A percentile compares a stretch with the other conserved stretches of the same genome.
Evolutionary conservation across 2,888 invertebrate genomes (phyloP).

Genomic region (Linnaemya tessellans): DNA sequence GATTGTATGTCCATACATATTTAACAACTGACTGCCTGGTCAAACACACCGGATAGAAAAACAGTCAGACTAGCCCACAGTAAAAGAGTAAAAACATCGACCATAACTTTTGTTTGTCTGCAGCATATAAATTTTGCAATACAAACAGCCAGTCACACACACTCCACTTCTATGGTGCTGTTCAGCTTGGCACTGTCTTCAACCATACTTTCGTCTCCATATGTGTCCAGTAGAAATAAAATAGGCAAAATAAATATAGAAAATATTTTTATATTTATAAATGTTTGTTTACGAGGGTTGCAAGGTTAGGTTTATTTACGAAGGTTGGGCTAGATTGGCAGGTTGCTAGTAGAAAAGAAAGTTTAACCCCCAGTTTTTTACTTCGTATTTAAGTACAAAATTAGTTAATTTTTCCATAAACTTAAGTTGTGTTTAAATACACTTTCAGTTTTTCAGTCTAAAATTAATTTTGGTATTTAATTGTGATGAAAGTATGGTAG

Average conservation of each 20-base stretch:
- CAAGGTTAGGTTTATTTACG: neutral
- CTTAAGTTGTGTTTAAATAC: too few relatives aligned
- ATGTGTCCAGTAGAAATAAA: neutral
- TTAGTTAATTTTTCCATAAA: too few relatives aligned
- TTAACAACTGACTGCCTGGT: conserved; percentile 24
- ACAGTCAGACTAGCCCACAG: neutral
- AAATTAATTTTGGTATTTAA: too few relatives aligned
- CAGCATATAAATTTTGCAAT: conserved; percentile 69
- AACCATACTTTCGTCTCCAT: neutral
- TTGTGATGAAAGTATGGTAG: too few relatives aligned
- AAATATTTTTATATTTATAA: neutral
- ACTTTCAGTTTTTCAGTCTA: too few relatives aligned
- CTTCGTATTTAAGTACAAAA: too few relatives aligned
- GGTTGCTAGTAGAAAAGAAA: too few relatives aligned
- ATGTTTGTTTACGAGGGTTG: conserved; percentile 2
- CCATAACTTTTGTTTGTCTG: conserved; percentile 69
- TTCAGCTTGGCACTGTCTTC: conserved; percentile 53
- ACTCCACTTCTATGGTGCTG: conserved; percentile 11
- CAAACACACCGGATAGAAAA: neutral
- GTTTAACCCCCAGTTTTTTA: too few relatives aligned
- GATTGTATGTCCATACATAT: neutral
- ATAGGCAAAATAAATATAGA: conserved; percentile 6
- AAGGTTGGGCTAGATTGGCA: too few relatives aligned
- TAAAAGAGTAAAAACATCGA: conserved; percentile 3
- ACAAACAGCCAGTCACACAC: conserved; percentile 49